Base-by-base conservation (phyloP, 1,140 invertebrate genomes). In the Belonocnema kinseyi region DNA sequence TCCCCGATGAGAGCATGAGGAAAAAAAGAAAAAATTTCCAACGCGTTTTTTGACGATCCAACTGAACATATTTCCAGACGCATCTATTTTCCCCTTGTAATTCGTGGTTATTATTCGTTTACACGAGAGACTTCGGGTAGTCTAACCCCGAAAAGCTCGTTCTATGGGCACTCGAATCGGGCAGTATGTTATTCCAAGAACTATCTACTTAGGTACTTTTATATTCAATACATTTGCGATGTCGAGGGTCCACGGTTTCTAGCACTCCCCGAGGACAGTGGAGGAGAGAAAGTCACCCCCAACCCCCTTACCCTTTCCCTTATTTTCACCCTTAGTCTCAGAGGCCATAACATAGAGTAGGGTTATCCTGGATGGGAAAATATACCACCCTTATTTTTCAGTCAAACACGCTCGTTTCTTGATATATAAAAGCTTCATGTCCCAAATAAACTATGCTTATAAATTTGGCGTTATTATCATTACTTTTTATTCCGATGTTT, bases 141-240 rank as follows among this genome's bases (percentile, higher is more conserved):
- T 66, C 14, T 66, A 66, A 66, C 33, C 40, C 61, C 33, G 73
- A 74, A 83, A 82, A 83, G 78, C 75, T 78, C 61, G 46, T 74
- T 77, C 58, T 71, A 52, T 21, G 54, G 58, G 21, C 73, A 58
- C 61, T 77, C 71, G 52, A 76, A 79, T 79, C 79, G 58, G 61
- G 74, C 76, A 78, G 83, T 83, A 85, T 85, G 86, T 90, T 89
- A 90, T 88, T 88, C 84, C 76, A 76, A 74, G 82, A 85, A 87
- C 85, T 88, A 88, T 90, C 88, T 89, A 88, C 88, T 90, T 89
- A 86, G 86, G 76, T 88, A 84, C 89, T 90, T 89, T 90, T 90
- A 90, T 90, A 90, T 90, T 90, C 89, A 90, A 90, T 90, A 90
- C 88, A 88, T 89, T 86, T 74, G 87, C 85, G 80, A 86, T 83